Evolutionary conservation across 2,888 invertebrate genomes (phyloP).

Genomic region (Aspidapion aeneum): DNA sequence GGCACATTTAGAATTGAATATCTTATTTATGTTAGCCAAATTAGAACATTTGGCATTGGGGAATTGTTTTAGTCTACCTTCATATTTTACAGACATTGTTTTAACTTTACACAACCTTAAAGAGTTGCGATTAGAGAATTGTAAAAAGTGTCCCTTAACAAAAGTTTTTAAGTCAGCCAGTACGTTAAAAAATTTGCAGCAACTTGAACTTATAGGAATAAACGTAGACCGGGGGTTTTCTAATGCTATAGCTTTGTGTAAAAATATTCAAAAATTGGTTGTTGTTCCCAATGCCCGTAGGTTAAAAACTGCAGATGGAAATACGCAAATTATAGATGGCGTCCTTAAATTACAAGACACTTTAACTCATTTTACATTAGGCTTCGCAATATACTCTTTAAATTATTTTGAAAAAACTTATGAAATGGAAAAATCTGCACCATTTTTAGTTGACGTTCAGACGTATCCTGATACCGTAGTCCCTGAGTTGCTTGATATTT

Average conservation of each 20-base stretch:
- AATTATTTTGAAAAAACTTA: not conserved
- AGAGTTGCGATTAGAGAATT: not conserved
- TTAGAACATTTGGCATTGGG: not conserved
- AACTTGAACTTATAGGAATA: not conserved
- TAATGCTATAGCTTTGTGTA: not conserved
- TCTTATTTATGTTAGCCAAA: not conserved
- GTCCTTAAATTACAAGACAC: not conserved
- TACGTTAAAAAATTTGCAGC: not conserved
- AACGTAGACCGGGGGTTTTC: not conserved
- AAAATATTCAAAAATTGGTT: not conserved
- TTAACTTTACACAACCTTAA: not conserved
- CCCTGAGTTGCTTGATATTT: not conserved
- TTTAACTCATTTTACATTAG: not conserved
- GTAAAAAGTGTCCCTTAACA: not conserved
- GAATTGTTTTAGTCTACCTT: not conserved
- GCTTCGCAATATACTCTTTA: not conserved
- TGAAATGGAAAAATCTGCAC: not conserved
- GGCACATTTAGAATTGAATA: not conserved
- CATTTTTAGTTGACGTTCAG: not conserved
- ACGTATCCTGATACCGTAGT: not conserved
- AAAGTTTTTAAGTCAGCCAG: not conserved
- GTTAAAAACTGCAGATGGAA: conserved; percentile 1
- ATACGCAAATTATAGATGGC: not conserved
- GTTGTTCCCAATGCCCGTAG: not conserved
- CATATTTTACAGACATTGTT: not conserved